Evolutionary conservation across 2,113 vertebrate species (phyloP), one percentile per base, ranked within the genome.

Genomic region (mouse (Mus musculus)): DNA sequence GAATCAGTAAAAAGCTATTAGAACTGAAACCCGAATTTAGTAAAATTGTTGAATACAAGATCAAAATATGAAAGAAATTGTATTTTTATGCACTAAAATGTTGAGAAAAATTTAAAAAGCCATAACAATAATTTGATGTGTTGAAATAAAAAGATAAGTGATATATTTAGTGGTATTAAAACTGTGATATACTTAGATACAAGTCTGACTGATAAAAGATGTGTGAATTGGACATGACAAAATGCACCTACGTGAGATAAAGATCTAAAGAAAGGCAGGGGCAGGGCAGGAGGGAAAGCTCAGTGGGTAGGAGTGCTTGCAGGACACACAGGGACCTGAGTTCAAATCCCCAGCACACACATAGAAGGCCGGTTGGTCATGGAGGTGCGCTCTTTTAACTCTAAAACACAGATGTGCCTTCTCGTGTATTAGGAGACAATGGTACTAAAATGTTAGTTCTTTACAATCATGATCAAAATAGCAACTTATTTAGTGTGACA

Each of bases 81-180:
- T 78, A 67, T 61, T 80, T 88, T 84, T 81, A 46, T 10, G 88
- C 61, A n/a, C 39, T 96, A 94, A 93, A 73, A 88, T 61, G 90
- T 84, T 54, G 13, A 94, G 46, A 96, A 84, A 94, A 69, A 26
- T 88, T 33, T 2, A 56, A 94, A 92, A 94, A 95, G 24, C 11
- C 42, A 52, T 63, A 88, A 73, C 69, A 95, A 88, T 76, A 49
- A 94, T 92, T 61, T 71, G 92, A 93, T 63, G 85, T n/a, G 52
- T 39, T 89, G 59, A 91, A 76, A 61, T 89, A 42, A 82, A 94
- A 56, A 94, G 91, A 13, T 56, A 71, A 67, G 9, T 14, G 89
- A 56, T 4, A 86, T 28, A 28, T 42, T 85, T 71, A 54, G 33
- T 24, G 76, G 14, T 71, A 78, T 63, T 46, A 78, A 76, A 75